A percentile compares a stretch with the other conserved stretches of the same genome.
Conservation (phyloP, 2,113 vertebrate genomes). For the Tetraodon nigroviridis region DNA sequence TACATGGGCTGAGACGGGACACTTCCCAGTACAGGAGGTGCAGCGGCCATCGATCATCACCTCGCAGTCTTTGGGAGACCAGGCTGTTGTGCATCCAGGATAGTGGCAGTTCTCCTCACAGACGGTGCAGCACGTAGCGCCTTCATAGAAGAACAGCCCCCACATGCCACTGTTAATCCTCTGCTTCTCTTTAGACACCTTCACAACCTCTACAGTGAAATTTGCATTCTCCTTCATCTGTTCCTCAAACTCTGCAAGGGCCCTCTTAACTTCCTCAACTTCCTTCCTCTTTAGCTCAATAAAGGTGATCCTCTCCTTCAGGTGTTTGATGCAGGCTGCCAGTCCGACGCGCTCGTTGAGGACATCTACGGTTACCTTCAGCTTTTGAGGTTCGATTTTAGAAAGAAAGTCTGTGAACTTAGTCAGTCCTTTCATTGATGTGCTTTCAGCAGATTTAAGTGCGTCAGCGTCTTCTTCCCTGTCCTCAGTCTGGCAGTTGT, state of each 20-base stretch:
- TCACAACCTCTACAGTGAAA: background rate
- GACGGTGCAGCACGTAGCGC: background rate
- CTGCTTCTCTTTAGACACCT: background rate
- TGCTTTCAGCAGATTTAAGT: background rate
- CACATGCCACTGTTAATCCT: rapidly evolving
- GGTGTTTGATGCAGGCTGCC: conserved; percentile 15
- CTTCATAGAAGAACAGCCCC: background rate
- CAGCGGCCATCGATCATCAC: background rate
- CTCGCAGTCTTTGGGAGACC: rapidly evolving
- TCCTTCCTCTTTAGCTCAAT: background rate
- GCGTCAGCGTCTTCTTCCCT: background rate
- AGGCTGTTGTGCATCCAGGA: background rate
- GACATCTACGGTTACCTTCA: background rate
- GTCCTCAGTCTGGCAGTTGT: conserved; percentile 2
- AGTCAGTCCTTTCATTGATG: background rate
- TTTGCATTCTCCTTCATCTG: background rate
- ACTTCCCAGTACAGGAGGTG: background rate
- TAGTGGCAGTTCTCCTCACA: conserved; percentile 26
- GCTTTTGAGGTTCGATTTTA: background rate
- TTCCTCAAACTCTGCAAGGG: background rate
- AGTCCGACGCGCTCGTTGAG: background rate
- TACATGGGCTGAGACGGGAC: conserved; percentile 10
- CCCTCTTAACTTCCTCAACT: background rate
- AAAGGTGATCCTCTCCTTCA: background rate
- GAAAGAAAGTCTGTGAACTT: background rate